A percentile compares a stretch with the other conserved stretches of the same genome.
phyloP scores from a whole-genome alignment of 2,888 invertebrate genomes.

The Brenthis daphne region DNA sequence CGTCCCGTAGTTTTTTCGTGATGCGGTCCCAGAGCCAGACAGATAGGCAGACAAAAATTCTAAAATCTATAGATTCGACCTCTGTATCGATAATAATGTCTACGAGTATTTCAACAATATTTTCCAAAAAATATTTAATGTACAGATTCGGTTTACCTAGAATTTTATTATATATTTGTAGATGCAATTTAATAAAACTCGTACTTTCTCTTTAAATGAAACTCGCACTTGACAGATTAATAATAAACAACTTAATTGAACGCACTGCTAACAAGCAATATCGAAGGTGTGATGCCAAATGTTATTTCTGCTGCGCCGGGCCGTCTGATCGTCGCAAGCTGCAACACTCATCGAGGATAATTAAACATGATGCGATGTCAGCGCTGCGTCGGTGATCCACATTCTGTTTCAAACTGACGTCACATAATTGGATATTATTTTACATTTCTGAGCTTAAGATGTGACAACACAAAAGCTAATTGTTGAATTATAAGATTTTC shows the following conservation, averaged over 20 bases:
- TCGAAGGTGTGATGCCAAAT: constrained; percentile 36
- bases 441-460: neutral
- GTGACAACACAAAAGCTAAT: neutral
- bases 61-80: too few species aligned
- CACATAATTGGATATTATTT: constrained; percentile 1
- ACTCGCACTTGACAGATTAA: neutral
- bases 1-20: too few species aligned
- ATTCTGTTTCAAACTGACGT: constrained; percentile 3
- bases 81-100: too few species aligned
- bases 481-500: too few species aligned
- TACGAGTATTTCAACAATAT: too few species aligned
- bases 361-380: constrained; percentile 14
- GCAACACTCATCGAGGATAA: constrained; percentile 13
- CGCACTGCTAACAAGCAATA: constrained; percentile 20
- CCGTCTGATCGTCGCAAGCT: constrained; percentile 15
- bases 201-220: neutral
- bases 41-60: too few species aligned
- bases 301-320: constrained; percentile 31
- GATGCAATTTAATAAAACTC: neutral
- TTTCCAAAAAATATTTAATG: too few species aligned
- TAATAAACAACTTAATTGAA: constrained; percentile 11
- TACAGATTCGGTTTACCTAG: too few species aligned
- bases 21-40: too few species aligned
- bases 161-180: neutral
- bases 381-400: constrained; percentile 7